Conservation (phyloP, 53 echinoderm and acorn worm genomes). For the Paracentrotus lividus region DNA sequence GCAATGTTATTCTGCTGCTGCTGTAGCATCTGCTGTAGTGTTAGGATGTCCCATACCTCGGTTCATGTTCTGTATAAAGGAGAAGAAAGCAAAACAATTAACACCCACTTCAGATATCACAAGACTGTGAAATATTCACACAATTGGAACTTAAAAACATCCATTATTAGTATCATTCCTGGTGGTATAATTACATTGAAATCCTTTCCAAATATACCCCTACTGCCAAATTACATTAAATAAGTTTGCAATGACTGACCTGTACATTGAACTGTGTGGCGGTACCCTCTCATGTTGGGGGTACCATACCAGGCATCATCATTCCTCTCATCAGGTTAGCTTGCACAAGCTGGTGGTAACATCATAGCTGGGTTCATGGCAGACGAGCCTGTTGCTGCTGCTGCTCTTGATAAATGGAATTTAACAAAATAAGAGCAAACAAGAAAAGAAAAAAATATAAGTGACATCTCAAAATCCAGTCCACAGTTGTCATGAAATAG, state of each 20-base stretch:
- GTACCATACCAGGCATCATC: slow-evolving; percentile 70
- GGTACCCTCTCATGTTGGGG: slow-evolving; percentile 56
- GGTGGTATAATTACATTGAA: no score
- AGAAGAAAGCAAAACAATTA: no score
- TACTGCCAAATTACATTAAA: no score
- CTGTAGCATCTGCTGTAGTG: slow-evolving; percentile 62
- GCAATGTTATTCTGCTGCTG: slow-evolving; percentile 45
- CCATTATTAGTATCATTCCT: no score
- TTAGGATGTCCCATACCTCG: slow-evolving; percentile 47
- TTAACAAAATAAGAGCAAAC: no score
- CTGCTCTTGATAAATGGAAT: no score
- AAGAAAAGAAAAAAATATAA: not conserved
- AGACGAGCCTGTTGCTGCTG: slow-evolving; percentile 69
- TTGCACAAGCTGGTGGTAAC: slow-evolving; percentile 71
- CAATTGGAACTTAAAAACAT: no score
- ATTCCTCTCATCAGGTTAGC: slow-evolving; percentile 73
- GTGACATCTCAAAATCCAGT: no score
- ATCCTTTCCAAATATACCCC: no score
- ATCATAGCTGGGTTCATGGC: slow-evolving; percentile 68
- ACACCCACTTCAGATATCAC: no score
- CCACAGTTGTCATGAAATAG: no score
- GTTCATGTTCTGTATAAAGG: slow-evolving; percentile 50
- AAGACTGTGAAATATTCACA: no score
- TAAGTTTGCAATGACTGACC: not conserved
- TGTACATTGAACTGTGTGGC: slow-evolving; percentile 55